Conservation (phyloP, 2,113 vertebrate species). For the Melanostigma gelatinosum region DNA sequence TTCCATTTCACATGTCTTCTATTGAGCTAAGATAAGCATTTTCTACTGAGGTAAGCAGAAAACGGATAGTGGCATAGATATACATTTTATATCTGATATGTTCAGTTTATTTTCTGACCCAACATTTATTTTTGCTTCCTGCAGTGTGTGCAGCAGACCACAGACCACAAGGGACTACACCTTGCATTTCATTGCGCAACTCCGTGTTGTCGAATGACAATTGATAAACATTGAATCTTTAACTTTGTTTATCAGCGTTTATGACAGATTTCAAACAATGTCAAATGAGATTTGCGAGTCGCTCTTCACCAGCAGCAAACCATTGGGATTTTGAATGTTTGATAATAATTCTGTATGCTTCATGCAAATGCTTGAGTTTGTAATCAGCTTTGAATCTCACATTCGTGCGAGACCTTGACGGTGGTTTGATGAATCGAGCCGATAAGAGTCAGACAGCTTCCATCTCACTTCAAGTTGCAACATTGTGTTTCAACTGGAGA, state of each 20-base stretch:
- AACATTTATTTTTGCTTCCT: not conserved
- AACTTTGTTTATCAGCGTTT: too few species aligned
- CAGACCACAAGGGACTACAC: too few species aligned
- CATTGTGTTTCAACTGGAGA: not conserved
- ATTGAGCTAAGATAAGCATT: not conserved
- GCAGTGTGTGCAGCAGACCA: not conserved
- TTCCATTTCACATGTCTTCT: not conserved
- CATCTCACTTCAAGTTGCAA: not conserved
- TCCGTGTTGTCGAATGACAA: too few species aligned
- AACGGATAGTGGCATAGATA: not conserved
- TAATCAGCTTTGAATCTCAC: not conserved
- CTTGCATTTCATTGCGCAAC: too few species aligned
- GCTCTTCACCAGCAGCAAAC: too few species aligned
- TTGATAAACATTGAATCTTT: too few species aligned
- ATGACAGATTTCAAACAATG: not conserved
- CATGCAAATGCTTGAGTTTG: not conserved
- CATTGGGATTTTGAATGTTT: too few species aligned
- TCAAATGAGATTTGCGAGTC: not conserved
- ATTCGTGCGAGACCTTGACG: not conserved
- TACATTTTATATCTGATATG: too few species aligned
- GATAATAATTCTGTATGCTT: not conserved
- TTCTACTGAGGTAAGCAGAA: constrained; percentile 4
- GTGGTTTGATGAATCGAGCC: not conserved
- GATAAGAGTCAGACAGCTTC: not conserved
- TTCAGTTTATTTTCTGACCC: too few species aligned